Conservation (phyloP, 2,888 invertebrate species). For the Cryptops parisi region DNA sequence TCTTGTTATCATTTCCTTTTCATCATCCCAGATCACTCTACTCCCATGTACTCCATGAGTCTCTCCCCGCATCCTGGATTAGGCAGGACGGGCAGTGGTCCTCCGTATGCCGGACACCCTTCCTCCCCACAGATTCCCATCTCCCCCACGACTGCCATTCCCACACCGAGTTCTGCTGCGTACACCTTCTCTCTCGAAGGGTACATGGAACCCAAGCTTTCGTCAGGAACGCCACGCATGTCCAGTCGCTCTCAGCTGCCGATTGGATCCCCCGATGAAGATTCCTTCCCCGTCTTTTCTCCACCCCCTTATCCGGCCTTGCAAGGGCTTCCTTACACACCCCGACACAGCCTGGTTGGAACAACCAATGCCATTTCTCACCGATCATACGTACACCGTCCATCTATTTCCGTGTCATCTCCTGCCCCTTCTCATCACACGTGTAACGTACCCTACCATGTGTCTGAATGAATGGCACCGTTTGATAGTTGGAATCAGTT, state of each 20-base stretch:
- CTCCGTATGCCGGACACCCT: constrained; percentile 36
- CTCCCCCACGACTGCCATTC: constrained; percentile 33
- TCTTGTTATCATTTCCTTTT: constrained; percentile 13
- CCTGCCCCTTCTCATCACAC: constrained; percentile 78
- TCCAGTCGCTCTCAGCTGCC: constrained; percentile 12
- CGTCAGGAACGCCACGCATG: constrained; percentile 26
- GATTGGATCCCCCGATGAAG: constrained; percentile 32
- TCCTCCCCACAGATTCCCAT: background rate
- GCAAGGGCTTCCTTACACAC: constrained; percentile 15
- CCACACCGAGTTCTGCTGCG: constrained; percentile 69
- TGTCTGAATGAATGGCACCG: too few relatives aligned
- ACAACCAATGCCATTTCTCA: constrained; percentile 14
- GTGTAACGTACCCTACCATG: constrained; percentile 51
- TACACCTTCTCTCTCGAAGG: constrained; percentile 73
- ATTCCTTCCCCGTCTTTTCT: constrained; percentile 71
- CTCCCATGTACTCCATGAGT: constrained; percentile 23
- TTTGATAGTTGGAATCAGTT: too few relatives aligned
- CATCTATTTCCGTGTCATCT: constrained; percentile 55
- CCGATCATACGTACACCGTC: constrained; percentile 32
- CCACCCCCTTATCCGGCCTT: constrained; percentile 48
- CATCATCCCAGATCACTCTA: constrained; percentile 21
- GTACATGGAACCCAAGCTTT: constrained; percentile 67
- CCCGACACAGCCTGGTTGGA: constrained; percentile 16
- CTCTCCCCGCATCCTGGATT: constrained; percentile 22
- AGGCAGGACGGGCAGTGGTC: constrained; percentile 26